Conservation (phyloP, 2,797 vertebrate genomes). For the Smutsia gigantea region DNA sequence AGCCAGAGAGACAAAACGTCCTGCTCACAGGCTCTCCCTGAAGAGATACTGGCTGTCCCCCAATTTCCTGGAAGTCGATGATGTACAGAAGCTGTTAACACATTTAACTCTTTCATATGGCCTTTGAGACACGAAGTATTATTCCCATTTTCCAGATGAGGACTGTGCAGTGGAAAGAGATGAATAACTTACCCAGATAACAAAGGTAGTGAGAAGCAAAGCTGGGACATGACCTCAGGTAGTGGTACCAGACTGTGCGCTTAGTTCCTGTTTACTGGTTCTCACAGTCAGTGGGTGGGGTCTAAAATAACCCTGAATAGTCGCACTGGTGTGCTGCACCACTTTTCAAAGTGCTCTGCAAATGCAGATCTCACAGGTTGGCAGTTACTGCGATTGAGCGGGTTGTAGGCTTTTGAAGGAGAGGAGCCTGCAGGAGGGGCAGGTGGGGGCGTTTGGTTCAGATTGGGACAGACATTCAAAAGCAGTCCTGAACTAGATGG, state of each 20-base stretch:
- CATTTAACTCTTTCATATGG: not conserved
- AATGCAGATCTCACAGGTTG: not conserved
- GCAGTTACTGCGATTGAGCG: not conserved
- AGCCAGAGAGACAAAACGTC: not conserved
- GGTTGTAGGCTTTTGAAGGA: not conserved
- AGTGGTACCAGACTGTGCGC: not conserved
- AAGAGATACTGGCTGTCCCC: accelerated
- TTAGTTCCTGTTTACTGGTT: accelerated
- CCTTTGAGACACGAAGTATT: no score
- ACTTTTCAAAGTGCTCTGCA: not conserved
- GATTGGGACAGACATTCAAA: not conserved
- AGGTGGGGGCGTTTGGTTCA: not conserved
- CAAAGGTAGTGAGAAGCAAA: not conserved
- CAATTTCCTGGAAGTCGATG: not conserved
- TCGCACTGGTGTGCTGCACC: accelerated
- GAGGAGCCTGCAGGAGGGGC: not conserved
- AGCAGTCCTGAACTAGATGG: not conserved
- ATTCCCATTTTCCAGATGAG: not conserved
- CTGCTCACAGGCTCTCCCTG: not conserved
- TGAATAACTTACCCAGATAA: not conserved
- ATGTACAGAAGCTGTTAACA: not conserved
- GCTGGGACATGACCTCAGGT: not conserved
- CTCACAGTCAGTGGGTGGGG: accelerated
- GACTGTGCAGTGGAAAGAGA: not conserved
- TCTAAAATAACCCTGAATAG: not conserved